Evolutionary conservation across 1,140 invertebrate genomes (phyloP).

Genomic region (Drosophila lacteicornis): DNA sequence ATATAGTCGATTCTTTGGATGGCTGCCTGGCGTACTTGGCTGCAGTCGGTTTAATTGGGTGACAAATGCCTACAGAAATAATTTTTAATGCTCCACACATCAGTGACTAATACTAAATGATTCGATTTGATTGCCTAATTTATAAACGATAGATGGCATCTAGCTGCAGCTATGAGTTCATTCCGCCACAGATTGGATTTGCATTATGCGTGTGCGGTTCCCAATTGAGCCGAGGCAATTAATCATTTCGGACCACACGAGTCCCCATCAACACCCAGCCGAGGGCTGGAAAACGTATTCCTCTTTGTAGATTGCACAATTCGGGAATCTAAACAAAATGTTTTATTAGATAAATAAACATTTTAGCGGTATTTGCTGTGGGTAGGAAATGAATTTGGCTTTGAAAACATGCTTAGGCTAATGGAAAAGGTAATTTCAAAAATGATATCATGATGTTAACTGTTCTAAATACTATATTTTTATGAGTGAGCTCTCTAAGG

Average conservation of each 20-base stretch:
- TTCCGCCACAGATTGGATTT: constrained; percentile 27
- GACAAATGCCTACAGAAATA: constrained; percentile 80
- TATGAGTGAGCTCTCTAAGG: not conserved
- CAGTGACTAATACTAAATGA: constrained; percentile 81
- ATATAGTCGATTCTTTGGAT: constrained; percentile 35
- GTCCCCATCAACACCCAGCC: constrained; percentile 31
- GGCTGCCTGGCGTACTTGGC: constrained; percentile 31
- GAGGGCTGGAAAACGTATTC: constrained; percentile 38
- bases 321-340: constrained; percentile 31
- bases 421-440: constrained; percentile 17
- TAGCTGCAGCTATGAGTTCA: constrained; percentile 30
- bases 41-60: constrained; percentile 80
- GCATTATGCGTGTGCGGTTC: constrained; percentile 66
- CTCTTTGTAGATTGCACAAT: constrained; percentile 14
- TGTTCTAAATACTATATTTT: not conserved
- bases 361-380: not conserved
- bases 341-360: constrained; percentile 37
- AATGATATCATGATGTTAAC: constrained; percentile 23
- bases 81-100: constrained; percentile 75
- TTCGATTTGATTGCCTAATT: constrained; percentile 81
- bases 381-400: constrained; percentile 4
- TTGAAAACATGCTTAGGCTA: not conserved
- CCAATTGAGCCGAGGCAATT: constrained; percentile 73
- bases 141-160: constrained; percentile 64
- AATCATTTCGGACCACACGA: constrained; percentile 60